Conservation (phyloP, 2,888 invertebrate species). For the Tridacna gigas region DNA sequence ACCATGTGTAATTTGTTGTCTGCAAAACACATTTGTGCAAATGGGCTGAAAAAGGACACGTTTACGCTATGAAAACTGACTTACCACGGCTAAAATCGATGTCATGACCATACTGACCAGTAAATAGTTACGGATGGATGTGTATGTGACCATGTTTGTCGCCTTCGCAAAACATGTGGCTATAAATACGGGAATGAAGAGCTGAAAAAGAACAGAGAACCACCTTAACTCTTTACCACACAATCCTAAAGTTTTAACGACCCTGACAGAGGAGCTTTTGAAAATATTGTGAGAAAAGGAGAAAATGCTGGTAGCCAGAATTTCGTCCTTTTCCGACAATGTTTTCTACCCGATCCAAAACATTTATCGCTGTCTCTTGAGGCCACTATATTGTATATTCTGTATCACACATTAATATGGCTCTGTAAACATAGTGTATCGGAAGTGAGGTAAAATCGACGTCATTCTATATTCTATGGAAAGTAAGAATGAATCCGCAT, state of each 20-base stretch:
- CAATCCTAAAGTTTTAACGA: background rate
- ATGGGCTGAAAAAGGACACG: background rate
- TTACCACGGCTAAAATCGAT: constrained; percentile 24
- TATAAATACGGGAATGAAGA: constrained; percentile 26
- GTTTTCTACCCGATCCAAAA: too few species aligned
- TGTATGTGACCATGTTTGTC: constrained; percentile 39
- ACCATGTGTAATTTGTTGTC: background rate
- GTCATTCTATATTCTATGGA: too few species aligned
- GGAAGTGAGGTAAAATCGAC: too few species aligned
- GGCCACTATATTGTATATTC: too few species aligned
- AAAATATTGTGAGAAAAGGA: background rate
- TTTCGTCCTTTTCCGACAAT: background rate
- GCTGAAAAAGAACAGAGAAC: constrained; percentile 35
- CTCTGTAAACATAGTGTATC: too few species aligned
- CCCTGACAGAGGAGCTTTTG: background rate
- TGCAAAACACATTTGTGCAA: background rate
- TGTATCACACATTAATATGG: too few species aligned
- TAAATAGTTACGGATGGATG: constrained; percentile 33
- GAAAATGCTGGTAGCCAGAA: background rate
- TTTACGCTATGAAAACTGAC: background rate
- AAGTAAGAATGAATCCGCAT: too few species aligned
- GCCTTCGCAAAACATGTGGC: constrained; percentile 27
- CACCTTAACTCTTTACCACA: background rate
- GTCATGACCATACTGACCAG: constrained; percentile 23
- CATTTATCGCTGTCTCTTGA: too few species aligned